These are phyloP conservation scores for Poecilia picta DNA, from an alignment of 2,797 vertebrate species.

Conservation along the genomic window DNA sequence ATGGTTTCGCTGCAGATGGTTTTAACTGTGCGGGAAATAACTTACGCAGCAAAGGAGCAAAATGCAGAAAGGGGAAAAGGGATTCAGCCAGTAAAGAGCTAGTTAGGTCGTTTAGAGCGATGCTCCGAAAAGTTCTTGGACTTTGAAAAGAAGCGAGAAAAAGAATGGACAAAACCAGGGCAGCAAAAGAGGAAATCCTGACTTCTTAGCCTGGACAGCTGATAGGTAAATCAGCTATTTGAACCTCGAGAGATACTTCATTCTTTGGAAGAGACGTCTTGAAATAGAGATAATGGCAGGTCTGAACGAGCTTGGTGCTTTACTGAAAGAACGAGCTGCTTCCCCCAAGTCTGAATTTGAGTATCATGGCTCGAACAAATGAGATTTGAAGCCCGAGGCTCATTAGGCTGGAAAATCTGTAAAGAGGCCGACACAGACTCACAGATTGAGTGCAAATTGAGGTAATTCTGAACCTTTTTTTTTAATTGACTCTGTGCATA, in stretches of 20 bases:
- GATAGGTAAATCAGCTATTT: background rate
- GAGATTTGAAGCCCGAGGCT: slow-evolving; percentile 11
- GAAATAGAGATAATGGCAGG: background rate
- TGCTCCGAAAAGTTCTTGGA: background rate
- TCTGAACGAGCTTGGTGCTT: background rate
- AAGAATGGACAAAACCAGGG: background rate
- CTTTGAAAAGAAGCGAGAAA: background rate
- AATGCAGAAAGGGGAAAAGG: slow-evolving; percentile 2
- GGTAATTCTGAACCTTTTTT: background rate
- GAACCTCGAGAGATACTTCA: background rate
- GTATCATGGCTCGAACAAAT: background rate
- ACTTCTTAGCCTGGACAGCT: background rate
- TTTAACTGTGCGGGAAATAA: slow-evolving; percentile 29
- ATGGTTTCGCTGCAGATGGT: slow-evolving; percentile 30
- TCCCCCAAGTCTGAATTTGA: background rate
- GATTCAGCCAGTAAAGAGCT: slow-evolving; percentile 1
- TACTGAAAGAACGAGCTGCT: background rate
- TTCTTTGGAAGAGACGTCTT: background rate
- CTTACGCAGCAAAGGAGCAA: background rate
- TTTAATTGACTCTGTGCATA: background rate
- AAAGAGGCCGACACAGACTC: background rate
- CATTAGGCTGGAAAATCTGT: background rate
- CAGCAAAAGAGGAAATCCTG: background rate
- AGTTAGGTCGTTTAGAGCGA: background rate
- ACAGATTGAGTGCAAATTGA: background rate